phyloP scores from a whole-genome alignment of 2,113 vertebrate species.

The Panthera uncia region DNA sequence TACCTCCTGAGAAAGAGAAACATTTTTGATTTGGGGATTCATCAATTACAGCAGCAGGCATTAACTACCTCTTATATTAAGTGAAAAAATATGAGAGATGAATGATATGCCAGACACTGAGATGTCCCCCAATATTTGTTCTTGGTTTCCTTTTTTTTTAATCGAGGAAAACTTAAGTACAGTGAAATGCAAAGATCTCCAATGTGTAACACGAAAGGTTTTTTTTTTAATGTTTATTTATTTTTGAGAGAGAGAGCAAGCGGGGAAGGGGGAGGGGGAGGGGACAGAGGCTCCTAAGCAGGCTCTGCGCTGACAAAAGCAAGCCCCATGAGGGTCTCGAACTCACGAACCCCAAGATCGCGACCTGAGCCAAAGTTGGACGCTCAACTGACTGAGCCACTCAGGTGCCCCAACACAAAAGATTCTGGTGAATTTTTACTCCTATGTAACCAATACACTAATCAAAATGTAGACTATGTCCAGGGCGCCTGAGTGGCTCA shows the following conservation, averaged over 20 bases:
- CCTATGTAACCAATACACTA: neutral
- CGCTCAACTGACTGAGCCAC: too few species aligned
- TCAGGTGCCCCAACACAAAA: neutral
- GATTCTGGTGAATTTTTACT: neutral
- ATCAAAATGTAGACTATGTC: neutral
- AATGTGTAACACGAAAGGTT: neutral
- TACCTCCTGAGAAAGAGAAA: neutral
- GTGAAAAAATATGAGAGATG: neutral
- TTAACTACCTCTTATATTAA: neutral
- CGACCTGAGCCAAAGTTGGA: too few species aligned
- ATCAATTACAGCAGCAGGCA: neutral
- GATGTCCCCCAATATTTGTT: neutral
- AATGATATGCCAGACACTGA: neutral
- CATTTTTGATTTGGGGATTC: neutral
- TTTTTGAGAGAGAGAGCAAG: too few species aligned
- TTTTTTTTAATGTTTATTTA: too few species aligned
- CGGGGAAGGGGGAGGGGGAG: too few species aligned
- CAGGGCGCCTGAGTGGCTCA: neutral
- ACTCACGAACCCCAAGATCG: too few species aligned
- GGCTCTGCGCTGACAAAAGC: too few species aligned
- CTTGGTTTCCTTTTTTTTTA: neutral
- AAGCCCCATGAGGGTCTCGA: too few species aligned
- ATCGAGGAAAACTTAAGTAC: neutral
- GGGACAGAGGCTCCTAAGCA: too few species aligned
- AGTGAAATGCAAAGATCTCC: slow-evolving; percentile 24